Evolutionary conservation across 1,140 invertebrate species (phyloP), one percentile per base, ranked within the genome.

Genomic region (Macrobrachium nipponense): DNA sequence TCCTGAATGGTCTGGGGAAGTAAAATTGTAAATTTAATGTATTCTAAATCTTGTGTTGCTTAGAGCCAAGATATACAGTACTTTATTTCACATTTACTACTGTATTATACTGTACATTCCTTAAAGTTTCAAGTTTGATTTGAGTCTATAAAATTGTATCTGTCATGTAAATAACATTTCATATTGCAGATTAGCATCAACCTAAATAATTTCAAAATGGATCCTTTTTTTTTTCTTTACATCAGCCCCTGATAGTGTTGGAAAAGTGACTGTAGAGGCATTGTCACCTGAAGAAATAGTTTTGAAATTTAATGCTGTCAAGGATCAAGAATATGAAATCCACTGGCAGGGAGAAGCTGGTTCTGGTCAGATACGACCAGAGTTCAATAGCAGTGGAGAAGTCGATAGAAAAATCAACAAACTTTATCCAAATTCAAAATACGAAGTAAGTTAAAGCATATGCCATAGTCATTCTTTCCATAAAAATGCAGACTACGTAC

Each of bases 211-310:
- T 66, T 11, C 64, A 20, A n/a, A n/a, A 51, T 58, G 43, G 18
- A 6, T 59, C 17, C 8, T 20, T 51, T 17, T 77, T 51, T 51
- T 58, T 27, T 12, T 78, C 27, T 60, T 20, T 27, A 17, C 51
- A n/a, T 12, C 82, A 84, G 82, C 82, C 3, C 82, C 82, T 8
- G 75, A 84, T 44, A 59, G 82, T 59, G 82, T 84, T 6, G 82
- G 60, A 10, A 20, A 77, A 23, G 82, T 84, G 61, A 78, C 73
- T n/a, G 73, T 75, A 17, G n/a, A 58, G 14, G 73, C 73, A 20
- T 20, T 84, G 17, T 77, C 73, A 2, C 82, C 82, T 10, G 82
- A 84, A 27, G 82, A 84, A 77, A 77, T 84, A 36, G n/a, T 59
- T 20, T 61, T 84, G 14, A 68, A 62, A n/a, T 84, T 84, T 58